phyloP scores from a whole-genome alignment of 1,140 invertebrate species.

The Limonius californicus region DNA sequence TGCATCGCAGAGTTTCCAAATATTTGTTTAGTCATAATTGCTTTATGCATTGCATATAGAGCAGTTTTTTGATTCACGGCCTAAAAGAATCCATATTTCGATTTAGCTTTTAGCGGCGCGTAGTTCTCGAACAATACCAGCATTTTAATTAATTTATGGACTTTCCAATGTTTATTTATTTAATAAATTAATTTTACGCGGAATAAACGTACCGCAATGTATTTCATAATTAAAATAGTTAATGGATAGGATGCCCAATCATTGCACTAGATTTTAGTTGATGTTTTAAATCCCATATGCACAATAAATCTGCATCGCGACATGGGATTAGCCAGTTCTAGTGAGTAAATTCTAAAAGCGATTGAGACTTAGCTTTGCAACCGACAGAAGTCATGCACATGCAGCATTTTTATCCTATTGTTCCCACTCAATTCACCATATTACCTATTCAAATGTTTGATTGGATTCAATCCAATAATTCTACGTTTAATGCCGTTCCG shows the following conservation, averaged over 20 bases:
- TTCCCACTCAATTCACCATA: neutral
- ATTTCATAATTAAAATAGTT: neutral
- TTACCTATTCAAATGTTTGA: neutral
- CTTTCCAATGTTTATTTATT: neutral
- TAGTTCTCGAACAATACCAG: neutral
- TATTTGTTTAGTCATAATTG: conserved; percentile 6
- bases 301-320: neutral
- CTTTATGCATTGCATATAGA: conserved; percentile 2
- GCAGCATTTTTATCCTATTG: neutral
- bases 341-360: no score
- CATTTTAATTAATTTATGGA: neutral
- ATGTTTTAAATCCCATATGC: neutral
- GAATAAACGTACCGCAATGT: neutral
- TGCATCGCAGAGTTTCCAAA: neutral
- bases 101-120: no score
- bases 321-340: no score
- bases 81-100: neutral
- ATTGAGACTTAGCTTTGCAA: no score
- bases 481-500: neutral
- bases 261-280: neutral
- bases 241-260: neutral
- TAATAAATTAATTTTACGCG: neutral
- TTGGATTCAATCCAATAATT: neutral
- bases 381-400: no score
- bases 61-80: neutral